Evolutionary conservation across 2,113 vertebrate species (phyloP).

Genomic region (Trematocara marginatum): DNA sequence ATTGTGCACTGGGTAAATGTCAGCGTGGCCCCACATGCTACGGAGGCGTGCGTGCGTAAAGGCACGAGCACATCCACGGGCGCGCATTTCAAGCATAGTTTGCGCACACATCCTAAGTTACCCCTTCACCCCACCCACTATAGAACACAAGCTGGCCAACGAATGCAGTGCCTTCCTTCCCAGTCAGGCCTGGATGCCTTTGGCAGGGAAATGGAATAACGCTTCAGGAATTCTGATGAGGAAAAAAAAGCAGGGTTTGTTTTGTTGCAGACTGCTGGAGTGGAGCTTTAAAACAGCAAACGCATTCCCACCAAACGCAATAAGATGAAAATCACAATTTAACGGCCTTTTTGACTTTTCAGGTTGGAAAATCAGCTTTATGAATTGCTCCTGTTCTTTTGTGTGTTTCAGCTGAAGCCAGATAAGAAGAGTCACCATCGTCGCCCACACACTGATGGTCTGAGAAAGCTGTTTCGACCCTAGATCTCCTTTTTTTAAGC

Average conservation of each 20-base stretch:
- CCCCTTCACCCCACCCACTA: neutral
- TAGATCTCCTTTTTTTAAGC: neutral
- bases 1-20: conserved; percentile 68
- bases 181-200: neutral
- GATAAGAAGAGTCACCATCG: conserved; percentile 37
- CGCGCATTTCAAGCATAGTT: neutral
- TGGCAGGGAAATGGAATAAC: conserved; percentile 34
- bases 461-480: neutral
- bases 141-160: neutral
- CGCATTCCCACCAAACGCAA: neutral
- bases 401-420: conserved; percentile 51
- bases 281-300: neutral
- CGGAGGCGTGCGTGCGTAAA: neutral
- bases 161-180: conserved; percentile 8
- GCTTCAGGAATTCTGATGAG: conserved; percentile 34
- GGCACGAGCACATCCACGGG: neutral
- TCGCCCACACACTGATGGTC: neutral
- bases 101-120: neutral
- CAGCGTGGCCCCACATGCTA: conserved; percentile 17
- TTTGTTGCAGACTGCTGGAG: neutral
- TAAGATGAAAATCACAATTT: neutral
- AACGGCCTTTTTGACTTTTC: neutral
- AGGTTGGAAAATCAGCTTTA: neutral
- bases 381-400: neutral
- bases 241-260: conserved; percentile 26